These are phyloP conservation scores for Megaleporinus macrocephalus DNA, from an alignment of 2,113 vertebrate genomes.

Conservation along the genomic window DNA sequence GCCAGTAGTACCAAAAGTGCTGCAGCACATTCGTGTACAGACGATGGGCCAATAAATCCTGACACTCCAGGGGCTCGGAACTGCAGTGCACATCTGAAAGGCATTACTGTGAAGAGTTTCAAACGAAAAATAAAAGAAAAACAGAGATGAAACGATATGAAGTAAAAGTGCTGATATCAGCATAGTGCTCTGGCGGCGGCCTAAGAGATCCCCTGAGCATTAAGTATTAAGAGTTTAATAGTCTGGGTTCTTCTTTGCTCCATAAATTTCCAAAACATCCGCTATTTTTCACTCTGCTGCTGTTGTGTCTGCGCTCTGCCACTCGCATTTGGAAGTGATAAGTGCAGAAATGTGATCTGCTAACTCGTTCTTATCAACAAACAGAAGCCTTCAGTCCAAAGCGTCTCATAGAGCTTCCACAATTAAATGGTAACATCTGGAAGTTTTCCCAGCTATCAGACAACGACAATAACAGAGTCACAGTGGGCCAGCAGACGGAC, in stretches of 20 bases:
- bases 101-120: slow-evolving; percentile 45
- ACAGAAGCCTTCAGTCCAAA: slow-evolving; percentile 1
- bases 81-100: slow-evolving; percentile 65
- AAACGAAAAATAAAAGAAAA: slow-evolving; percentile 8
- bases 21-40: background rate
- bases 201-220: slow-evolving; percentile 62
- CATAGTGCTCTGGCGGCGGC: slow-evolving; percentile 52
- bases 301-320: slow-evolving; percentile 21
- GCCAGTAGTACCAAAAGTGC: slow-evolving; percentile 2
- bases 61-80: slow-evolving; percentile 12
- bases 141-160: slow-evolving; percentile 7
- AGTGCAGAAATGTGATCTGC: background rate
- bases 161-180: slow-evolving; percentile 51
- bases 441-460: slow-evolving; percentile 67
- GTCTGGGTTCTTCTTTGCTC: slow-evolving; percentile 52
- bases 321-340: background rate
- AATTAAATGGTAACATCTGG: slow-evolving; percentile 57
- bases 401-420: slow-evolving; percentile 39
- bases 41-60: slow-evolving; percentile 27
- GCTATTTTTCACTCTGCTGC: slow-evolving; percentile 43
- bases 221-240: slow-evolving; percentile 70
- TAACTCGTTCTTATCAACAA: slow-evolving; percentile 2
- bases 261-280: slow-evolving; percentile 53
- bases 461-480: slow-evolving; percentile 28
- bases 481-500: slow-evolving; percentile 23